phyloP scores from a whole-genome alignment of 2,888 invertebrate species.

The Polydrusus cervinus region DNA sequence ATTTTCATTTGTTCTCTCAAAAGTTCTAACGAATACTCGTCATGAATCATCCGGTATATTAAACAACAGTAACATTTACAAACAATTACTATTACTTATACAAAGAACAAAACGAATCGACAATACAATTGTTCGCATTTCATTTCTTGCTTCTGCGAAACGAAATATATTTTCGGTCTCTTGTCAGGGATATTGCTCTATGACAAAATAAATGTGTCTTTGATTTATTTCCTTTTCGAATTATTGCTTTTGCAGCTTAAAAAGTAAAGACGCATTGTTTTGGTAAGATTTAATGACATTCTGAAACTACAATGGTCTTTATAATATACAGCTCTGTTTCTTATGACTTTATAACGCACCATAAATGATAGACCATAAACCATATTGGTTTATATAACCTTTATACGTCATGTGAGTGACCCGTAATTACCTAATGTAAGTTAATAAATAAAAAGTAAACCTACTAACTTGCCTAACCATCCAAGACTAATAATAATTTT shows the following conservation, averaged over 20 bases:
- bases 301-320: not conserved
- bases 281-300: slow-evolving; percentile 8
- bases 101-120: slow-evolving; percentile 34
- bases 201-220: slow-evolving; percentile 50
- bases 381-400: no score
- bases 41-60: no score
- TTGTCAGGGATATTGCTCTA: slow-evolving; percentile 35
- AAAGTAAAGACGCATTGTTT: slow-evolving; percentile 39
- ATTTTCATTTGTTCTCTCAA: no score
- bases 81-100: slow-evolving; percentile 12
- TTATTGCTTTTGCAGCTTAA: slow-evolving; percentile 30
- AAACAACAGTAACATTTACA: slow-evolving; percentile 16
- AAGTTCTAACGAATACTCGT: no score
- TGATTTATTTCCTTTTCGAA: slow-evolving; percentile 44
- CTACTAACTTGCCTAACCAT: no score
- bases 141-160: slow-evolving; percentile 39
- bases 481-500: no score
- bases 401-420: no score
- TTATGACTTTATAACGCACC: not conserved
- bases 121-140: slow-evolving; percentile 48
- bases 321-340: no score
- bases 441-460: no score
- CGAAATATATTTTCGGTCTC: slow-evolving; percentile 41
- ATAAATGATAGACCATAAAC: no score
- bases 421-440: no score